Evolutionary conservation across 2,113 vertebrate genomes (phyloP), one percentile per base, ranked within the genome.

Genomic region (Geothlypis trichas): DNA sequence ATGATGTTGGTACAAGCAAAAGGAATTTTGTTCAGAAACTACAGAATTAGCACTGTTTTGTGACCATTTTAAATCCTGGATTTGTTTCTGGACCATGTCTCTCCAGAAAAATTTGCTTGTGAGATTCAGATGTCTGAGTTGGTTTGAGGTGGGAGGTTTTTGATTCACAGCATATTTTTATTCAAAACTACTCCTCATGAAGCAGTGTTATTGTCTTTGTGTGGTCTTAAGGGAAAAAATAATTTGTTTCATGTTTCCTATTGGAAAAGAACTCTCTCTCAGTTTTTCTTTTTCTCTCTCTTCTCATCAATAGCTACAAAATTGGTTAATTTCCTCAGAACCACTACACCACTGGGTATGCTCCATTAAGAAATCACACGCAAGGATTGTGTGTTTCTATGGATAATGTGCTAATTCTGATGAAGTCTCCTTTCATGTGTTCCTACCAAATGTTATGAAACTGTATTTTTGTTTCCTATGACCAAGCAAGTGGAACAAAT

Each of bases 181-280:
- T 78, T 77, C 59, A 71, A 84, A 94, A 90, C 44, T 61, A 27
- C 30, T 83, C 30, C 21, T 84, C 39, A 44, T 49, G 72, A 90
- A 91, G 61, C 0, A 0, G 30, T 90, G 19, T 69, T 88, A 88
- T 85, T 94, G 44, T 66, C 58, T 90, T 35, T 90, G 72, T 3
- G 3, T 59, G 61, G 27, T 94, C 68, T 84, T 86, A 41, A 75
- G 30, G 49, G 85, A 57, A 91, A 89, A 91, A 92, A 86, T 39
- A 49, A 89, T 92, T 93, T 59, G 35, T 72, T 93, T 83, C 16
- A 10, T 90, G 86, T 86, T 94, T 84, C 76, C 80, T 62, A 57
- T 41, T 77, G 65, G 73, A 84, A 84, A 94, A 75, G 11, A 71
- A 52, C 26, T 47, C 39, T 78, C 41, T 65, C n/a, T 35, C 10